Percentiles rank a stretch among this genome's conserved stretches.
Evolutionary conservation across 1,140 invertebrate species (phyloP).

Genomic region (Drosophila yakuba): DNA sequence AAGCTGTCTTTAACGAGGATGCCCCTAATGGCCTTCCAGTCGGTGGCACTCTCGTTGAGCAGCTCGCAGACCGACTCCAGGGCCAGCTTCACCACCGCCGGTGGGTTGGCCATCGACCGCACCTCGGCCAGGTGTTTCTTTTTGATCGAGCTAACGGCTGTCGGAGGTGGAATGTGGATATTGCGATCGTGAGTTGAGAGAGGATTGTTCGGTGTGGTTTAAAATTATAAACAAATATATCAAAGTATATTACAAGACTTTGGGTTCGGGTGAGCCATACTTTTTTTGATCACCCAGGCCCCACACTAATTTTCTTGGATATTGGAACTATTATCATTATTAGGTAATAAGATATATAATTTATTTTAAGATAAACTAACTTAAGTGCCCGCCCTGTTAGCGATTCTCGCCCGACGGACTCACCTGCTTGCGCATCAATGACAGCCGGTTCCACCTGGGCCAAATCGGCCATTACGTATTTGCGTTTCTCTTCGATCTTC

Average conservation of each 20-base stretch:
- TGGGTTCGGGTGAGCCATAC: neutral
- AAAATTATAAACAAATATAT: slow-evolving; percentile 42
- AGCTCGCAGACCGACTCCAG: slow-evolving; percentile 98
- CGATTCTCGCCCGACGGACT: slow-evolving; percentile 69
- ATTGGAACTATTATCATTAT: neutral
- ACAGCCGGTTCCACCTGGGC: slow-evolving; percentile 99
- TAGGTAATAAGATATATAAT: neutral
- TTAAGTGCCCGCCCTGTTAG: slow-evolving; percentile 17
- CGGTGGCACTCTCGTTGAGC: slow-evolving; percentile 92
- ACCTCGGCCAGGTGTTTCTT: slow-evolving; percentile 98
- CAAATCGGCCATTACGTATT: slow-evolving; percentile 97
- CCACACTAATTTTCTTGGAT: neutral
- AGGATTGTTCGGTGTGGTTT: slow-evolving; percentile 31
- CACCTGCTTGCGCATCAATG: slow-evolving; percentile 98
- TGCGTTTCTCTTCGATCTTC: slow-evolving; percentile 96
- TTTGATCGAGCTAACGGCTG: slow-evolving; percentile 98
- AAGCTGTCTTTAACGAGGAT: slow-evolving; percentile 99
- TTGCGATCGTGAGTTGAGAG: slow-evolving; percentile 27
- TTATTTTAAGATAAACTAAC: slow-evolving; percentile 31
- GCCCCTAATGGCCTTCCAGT: slow-evolving; percentile 97
- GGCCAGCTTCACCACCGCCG: slow-evolving; percentile 95
- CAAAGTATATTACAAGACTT: slow-evolving; percentile 22
- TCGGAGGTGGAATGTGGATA: slow-evolving; percentile 30
- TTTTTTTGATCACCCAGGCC: neutral
- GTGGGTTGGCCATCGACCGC: slow-evolving; percentile 97